A percentile compares a stretch with the other conserved stretches of the same genome.
These are phyloP conservation scores for Pseudochirops corinnae DNA, from an alignment of 2,797 vertebrate species.

Conservation along the genomic window DNA sequence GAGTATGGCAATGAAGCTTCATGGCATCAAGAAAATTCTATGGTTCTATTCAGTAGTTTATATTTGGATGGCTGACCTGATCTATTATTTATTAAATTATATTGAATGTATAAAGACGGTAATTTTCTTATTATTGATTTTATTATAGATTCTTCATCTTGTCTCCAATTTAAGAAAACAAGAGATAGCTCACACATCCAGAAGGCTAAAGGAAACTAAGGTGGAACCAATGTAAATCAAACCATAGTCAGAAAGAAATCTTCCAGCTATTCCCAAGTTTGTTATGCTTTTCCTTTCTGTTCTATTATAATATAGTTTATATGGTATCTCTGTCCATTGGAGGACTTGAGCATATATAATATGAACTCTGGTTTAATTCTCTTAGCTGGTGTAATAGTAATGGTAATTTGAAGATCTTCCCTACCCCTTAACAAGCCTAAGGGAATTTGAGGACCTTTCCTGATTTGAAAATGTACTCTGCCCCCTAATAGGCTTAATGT, in stretches of 20 bases:
- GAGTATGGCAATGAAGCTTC: slow-evolving; percentile 20
- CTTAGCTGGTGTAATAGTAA: not conserved
- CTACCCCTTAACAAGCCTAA: too few species aligned
- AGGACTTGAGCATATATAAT: slow-evolving; percentile 16
- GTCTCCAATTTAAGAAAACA: slow-evolving; percentile 32
- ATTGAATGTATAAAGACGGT: slow-evolving; percentile 33
- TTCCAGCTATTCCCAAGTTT: not conserved
- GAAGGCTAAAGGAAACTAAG: slow-evolving; percentile 45
- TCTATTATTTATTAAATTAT: slow-evolving; percentile 11
- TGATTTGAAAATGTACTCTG: too few species aligned
- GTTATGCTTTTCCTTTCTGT: slow-evolving; percentile 32
- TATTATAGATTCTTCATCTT: not conserved
- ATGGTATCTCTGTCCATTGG: slow-evolving; percentile 13
- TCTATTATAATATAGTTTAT: slow-evolving; percentile 48
- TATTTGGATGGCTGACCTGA: slow-evolving; percentile 10
- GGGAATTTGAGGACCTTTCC: too few species aligned
- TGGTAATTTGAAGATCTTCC: too few species aligned
- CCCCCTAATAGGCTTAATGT: too few species aligned
- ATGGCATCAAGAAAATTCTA: slow-evolving; percentile 54
- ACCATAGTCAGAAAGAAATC: slow-evolving; percentile 49
- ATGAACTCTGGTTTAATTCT: not conserved
- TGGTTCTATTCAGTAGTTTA: slow-evolving; percentile 37
- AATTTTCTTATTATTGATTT: slow-evolving; percentile 52
- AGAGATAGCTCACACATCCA: not conserved
- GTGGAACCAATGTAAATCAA: slow-evolving; percentile 57